Conservation (phyloP, 2,888 invertebrate species). For the Tryphoninae sp. region DNA sequence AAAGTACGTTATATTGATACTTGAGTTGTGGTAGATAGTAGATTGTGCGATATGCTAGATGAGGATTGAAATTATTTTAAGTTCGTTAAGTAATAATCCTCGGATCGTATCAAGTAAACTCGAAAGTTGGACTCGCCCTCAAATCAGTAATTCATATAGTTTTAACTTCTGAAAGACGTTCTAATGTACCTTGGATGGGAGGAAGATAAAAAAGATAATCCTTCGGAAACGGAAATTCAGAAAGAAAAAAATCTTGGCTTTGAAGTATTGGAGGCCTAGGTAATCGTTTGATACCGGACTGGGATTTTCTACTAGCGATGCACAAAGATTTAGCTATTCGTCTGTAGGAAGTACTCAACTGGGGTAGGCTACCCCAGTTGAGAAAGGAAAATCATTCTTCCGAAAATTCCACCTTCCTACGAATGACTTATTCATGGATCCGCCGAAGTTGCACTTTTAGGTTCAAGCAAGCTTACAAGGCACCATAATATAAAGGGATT, state of each 20-base stretch:
- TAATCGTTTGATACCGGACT: conserved; percentile 35
- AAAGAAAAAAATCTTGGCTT: conserved; percentile 4
- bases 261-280: conserved; percentile 46
- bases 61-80: too few species aligned
- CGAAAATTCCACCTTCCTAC: conserved; percentile 41
- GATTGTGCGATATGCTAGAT: too few species aligned
- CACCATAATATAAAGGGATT: conserved; percentile 45
- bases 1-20: too few species aligned
- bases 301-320: conserved; percentile 37
- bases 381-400: conserved; percentile 30
- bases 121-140: neutral
- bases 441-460: conserved; percentile 55
- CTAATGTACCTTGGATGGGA: conserved; percentile 33
- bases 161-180: neutral
- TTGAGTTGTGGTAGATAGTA: too few species aligned
- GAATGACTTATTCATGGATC: conserved; percentile 52
- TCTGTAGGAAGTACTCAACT: conserved; percentile 45
- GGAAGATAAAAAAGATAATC: conserved; percentile 5
- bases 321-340: conserved; percentile 36
- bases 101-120: neutral
- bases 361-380: conserved; percentile 29
- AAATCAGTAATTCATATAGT: neutral
- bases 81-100: too few species aligned
- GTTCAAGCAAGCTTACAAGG: conserved; percentile 46
- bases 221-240: neutral